Base-by-base conservation (phyloP, 2,797 vertebrate species). In the Micrastur ruficollis region DNA sequence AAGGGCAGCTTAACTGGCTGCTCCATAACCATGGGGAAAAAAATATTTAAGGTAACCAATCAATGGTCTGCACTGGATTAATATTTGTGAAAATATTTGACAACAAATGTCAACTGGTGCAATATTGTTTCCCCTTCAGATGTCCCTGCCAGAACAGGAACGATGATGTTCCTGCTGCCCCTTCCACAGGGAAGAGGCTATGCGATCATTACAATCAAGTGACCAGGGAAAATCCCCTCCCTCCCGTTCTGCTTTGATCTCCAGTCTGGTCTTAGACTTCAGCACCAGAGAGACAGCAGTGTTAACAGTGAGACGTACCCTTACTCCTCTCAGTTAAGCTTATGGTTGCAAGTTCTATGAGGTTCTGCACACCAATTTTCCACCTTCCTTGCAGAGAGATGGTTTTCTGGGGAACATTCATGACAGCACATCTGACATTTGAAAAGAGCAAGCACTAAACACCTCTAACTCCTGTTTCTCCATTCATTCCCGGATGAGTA, bases 111-210 rank as follows among this genome's bases (percentile, higher is more conserved):
- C 83, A 95, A 12, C 53, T 2, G 0, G 8, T 72, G 10, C 27
- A 94, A 86, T 93, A 91, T 59, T 19, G 75, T 59, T 87, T 96
- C 68, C 68, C 90, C 86, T 96, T 95, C 74, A 92, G 32, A 71
- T 16, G 81, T 71, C 49, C 78, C 62, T 47, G 23, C 55, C 61
- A 89, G 50, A 79, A 88, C 1, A 7, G 42, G 38, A 63, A 66
- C 1, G 14, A 78, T 44, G 19, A 34, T 61, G 61, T 81, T 65
- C 52, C 40, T 44, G 32, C 46, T 74, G 68, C 79, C 42, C 75
- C 25, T 70, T 81, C 67, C 56, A 65, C 12, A 12, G 11, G 53
- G 58, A 91, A 82, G 38, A 14, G 11, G 59, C 65, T 93, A 70
- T 5, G 9, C 0, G 13, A 95, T 23, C 59, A 27, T 46, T 42